Conservation (phyloP, 2,888 invertebrate genomes). For the Hirtodrosophila cameraria region DNA sequence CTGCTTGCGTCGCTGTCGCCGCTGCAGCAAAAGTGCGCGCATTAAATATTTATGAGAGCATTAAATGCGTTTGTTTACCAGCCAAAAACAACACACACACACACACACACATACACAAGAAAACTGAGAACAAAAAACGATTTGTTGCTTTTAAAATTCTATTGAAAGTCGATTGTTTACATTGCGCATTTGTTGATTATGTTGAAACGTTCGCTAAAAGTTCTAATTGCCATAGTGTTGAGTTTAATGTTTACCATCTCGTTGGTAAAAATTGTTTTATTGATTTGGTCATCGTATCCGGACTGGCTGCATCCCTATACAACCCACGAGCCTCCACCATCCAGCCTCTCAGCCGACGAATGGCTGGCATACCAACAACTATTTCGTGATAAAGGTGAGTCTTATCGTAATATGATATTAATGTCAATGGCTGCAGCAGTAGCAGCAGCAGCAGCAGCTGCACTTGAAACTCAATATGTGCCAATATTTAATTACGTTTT, state of each 20-base stretch:
- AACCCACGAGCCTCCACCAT: constrained; percentile 82
- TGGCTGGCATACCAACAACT: constrained; percentile 90
- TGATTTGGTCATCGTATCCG: constrained; percentile 84
- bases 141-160: constrained; percentile 9
- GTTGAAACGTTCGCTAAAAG: constrained; percentile 83
- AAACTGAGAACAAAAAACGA: not conserved
- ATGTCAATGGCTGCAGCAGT: too few relatives aligned
- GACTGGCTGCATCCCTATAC: constrained; percentile 43
- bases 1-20: constrained; percentile 5
- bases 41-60: constrained; percentile 49
- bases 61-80: constrained; percentile 23
- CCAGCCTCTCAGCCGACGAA: constrained; percentile 86
- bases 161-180: constrained; percentile 7
- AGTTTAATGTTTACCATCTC: constrained; percentile 85
- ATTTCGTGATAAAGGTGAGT: constrained; percentile 90
- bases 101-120: too few relatives aligned
- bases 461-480: not conserved
- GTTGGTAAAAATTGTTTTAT: constrained; percentile 84
- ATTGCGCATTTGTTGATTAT: constrained; percentile 67
- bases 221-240: constrained; percentile 84
- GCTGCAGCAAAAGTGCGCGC: constrained; percentile 30
- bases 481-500: not conserved
- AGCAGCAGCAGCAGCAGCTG: too few relatives aligned
- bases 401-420: not conserved
- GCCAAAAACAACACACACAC: not conserved